A percentile compares a stretch with the other conserved stretches of the same genome.
Conservation (phyloP, 2,113 vertebrate genomes). For the Pseudorasbora parva region DNA sequence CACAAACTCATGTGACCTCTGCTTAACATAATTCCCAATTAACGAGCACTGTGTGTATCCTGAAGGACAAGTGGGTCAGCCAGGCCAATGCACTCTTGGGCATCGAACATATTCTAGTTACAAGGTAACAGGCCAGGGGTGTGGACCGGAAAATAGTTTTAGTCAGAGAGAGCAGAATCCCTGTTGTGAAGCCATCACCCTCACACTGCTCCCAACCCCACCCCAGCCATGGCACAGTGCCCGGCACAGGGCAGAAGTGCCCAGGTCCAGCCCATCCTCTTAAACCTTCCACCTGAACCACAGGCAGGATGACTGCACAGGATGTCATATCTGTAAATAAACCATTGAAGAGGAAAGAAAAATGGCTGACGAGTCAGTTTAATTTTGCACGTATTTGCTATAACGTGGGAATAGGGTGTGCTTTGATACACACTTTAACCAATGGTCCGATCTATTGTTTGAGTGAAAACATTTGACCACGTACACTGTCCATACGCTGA, state of each 20-base stretch:
- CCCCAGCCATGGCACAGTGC: conserved; percentile 6
- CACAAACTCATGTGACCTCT: not conserved
- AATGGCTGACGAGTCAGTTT: conserved; percentile 25
- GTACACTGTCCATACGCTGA: not conserved
- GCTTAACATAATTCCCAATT: not conserved
- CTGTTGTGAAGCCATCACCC: conserved; percentile 18
- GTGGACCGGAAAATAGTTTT: conserved; percentile 50
- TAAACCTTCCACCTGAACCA: conserved; percentile 30
- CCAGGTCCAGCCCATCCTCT: conserved; percentile 52
- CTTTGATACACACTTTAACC: conserved; percentile 2
- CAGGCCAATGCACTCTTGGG: not conserved
- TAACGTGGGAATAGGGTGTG: conserved; percentile 13
- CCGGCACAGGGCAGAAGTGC: conserved; percentile 63
- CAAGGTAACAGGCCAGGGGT: conserved; percentile 14
- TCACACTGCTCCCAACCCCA: conserved; percentile 3
- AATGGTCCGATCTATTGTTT: not conserved
- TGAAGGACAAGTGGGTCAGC: conserved; percentile 16
- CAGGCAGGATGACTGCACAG: conserved; percentile 24
- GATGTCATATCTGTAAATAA: conserved; percentile 22
- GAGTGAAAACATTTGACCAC: not conserved
- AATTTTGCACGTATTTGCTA: conserved; percentile 24
- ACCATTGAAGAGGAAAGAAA: conserved; percentile 28
- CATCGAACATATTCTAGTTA: conserved; percentile 3
- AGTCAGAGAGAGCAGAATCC: conserved; percentile 53
- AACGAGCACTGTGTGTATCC: not conserved